Evolutionary conservation across 2,797 vertebrate species (phyloP), one percentile per base, ranked within the genome.

Genomic region (Anolis apletophallus): DNA sequence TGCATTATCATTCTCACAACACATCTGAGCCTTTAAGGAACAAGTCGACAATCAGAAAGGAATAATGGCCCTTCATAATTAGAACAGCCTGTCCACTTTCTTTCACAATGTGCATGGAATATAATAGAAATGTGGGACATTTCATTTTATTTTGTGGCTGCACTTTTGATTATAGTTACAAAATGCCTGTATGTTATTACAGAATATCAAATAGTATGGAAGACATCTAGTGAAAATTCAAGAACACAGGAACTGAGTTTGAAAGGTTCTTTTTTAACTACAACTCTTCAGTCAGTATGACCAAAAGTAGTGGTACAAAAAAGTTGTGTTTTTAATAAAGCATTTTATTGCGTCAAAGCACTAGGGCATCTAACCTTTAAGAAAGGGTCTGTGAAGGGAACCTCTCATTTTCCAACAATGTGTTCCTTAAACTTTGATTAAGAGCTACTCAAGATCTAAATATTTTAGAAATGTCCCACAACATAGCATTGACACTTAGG

Each of bases 61-160:
- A 92, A 59, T 71, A 89, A 93, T 61, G 6, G 69, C 16, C 11
- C 92, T 92, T 81, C 61, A 76, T 84, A 92, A 91, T 84, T 34
- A 83, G 52, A 74, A 11, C 54, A 84, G 64, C 40, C 85, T 73
- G 34, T 21, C 50, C 55, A 29, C 57, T 85, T 91, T 90, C 85
- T 76, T 3, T 68, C 36, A 64, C 64, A 84, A 7, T 34, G 29
- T 81, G 84, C 1, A 64, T 81, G 4, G 81, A 54, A 26, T n/a
- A 54, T 69, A 52, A 85, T 72, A 23, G 34, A 13, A 34, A 36
- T 16, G 54, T 82, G 34, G 68, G 26, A 72, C 81, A 83, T 76
- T 59, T 21, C n/a, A 10, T 26, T 52, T 80, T 80, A 54, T 21
- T 73, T 73, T 73, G 36, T 73, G 40, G 36, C 40, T 46, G 36